Conservation (phyloP, 2,113 vertebrate genomes). For the Coracopsis vasa region DNA sequence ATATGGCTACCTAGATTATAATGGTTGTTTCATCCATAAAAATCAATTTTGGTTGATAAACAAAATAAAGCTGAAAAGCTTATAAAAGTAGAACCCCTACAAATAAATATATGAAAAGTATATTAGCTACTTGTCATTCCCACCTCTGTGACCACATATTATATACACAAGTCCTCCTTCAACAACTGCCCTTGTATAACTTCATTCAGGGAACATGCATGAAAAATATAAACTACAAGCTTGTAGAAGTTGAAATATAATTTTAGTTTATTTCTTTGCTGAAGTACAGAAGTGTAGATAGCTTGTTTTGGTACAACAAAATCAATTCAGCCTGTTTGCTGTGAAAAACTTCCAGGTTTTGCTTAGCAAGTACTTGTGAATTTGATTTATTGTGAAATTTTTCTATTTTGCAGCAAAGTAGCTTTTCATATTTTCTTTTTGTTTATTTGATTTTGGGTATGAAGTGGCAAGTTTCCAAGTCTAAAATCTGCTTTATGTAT, state of each 20-base stretch:
- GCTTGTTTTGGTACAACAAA: conserved; percentile 46
- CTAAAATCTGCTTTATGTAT: not conserved
- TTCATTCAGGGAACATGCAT: not conserved
- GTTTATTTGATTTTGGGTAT: not conserved
- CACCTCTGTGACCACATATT: not conserved
- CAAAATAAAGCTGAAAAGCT: not conserved
- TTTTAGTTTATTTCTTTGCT: conserved; percentile 38
- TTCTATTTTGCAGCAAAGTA: not conserved
- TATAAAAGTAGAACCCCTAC: not conserved
- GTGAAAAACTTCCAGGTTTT: conserved; percentile 32
- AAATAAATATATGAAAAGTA: not conserved
- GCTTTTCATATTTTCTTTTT: not conserved
- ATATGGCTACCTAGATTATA: not conserved
- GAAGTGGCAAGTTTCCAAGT: not conserved
- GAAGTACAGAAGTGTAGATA: not conserved
- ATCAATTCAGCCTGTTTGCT: conserved; percentile 24
- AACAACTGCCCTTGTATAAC: not conserved
- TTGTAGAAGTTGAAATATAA: not conserved
- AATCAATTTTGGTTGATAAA: not conserved
- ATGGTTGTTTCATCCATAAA: not conserved
- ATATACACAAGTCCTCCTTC: not conserved
- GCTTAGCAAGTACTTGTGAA: conserved; percentile 32
- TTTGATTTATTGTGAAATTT: conserved; percentile 44
- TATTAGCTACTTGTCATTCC: conserved; percentile 10
- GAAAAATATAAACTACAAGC: conserved; percentile 16